Percentiles rank a stretch among this genome's conserved stretches.
phyloP scores from a whole-genome alignment of 2,888 invertebrate species.

The Thelaira solivaga region DNA sequence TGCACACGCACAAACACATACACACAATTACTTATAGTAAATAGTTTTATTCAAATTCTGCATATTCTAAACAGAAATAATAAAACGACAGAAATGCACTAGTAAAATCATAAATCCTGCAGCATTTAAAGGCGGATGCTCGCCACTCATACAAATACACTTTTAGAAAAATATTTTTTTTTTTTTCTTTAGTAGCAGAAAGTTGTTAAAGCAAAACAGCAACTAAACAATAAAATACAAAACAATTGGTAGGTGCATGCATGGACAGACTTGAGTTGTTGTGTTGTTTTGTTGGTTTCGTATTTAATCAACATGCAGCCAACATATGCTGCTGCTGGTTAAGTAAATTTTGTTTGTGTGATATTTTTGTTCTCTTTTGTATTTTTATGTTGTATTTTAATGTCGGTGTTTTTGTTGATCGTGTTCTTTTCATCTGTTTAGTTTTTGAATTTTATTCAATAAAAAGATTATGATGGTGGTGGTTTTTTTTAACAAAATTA shows the following conservation, averaged over 20 bases:
- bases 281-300: conserved; percentile 1
- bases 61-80: not conserved
- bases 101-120: conserved; percentile 57
- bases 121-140: conserved; percentile 54
- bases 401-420: conserved; percentile 45
- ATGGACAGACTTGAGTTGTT: no score
- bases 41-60: conserved; percentile 15
- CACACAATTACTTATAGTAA: not conserved
- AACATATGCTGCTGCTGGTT: conserved; percentile 45
- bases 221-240: conserved; percentile 14
- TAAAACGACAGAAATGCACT: not conserved
- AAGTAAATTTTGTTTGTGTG: no score
- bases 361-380: not conserved
- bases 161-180: not conserved
- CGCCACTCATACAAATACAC: not conserved
- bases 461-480: conserved; percentile 40
- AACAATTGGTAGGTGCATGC: no score
- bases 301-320: conserved; percentile 10
- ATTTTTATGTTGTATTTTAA: conserved; percentile 29
- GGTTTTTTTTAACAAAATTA: conserved; percentile 26
- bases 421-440: conserved; percentile 38
- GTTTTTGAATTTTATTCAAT: conserved; percentile 9
- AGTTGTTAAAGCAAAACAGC: not conserved
- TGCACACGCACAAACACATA: not conserved
- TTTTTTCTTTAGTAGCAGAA: no score